phyloP scores from a whole-genome alignment of 2,113 vertebrate species.

The Ursus arctos region DNA sequence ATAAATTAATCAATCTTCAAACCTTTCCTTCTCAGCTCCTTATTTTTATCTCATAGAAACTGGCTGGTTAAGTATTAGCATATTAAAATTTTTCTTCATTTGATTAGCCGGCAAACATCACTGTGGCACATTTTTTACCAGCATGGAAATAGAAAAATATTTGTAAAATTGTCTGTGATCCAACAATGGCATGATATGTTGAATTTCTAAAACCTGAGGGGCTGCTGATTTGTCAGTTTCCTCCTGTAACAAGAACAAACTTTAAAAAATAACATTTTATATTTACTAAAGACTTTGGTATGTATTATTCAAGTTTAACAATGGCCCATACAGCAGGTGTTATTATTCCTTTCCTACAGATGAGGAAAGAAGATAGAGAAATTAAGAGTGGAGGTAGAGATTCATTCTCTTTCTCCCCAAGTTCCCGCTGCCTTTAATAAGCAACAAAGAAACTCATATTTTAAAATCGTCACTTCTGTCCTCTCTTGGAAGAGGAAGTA shows the following conservation, averaged over 20 bases:
- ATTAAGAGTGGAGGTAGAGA: neutral
- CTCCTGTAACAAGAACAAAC: neutral
- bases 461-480: neutral
- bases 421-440: conserved; percentile 32
- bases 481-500: neutral
- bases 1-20: conserved; percentile 60
- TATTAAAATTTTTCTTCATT: conserved; percentile 60
- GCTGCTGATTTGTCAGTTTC: neutral
- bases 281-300: conserved; percentile 6
- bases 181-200: neutral
- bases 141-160: conserved; percentile 46
- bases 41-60: conserved; percentile 61
- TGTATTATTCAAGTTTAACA: neutral
- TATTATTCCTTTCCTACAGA: neutral
- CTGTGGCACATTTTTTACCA: conserved; percentile 62
- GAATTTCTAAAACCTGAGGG: neutral
- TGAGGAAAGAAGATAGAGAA: conserved; percentile 1
- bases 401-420: neutral
- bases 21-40: conserved; percentile 71
- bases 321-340: neutral
- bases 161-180: conserved; percentile 55
- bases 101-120: conserved; percentile 68
- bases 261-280: neutral
- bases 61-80: conserved; percentile 67
- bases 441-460: neutral